Evolutionary conservation across 1,140 invertebrate species (phyloP).

Genomic region (Diorhabda carinulata): DNA sequence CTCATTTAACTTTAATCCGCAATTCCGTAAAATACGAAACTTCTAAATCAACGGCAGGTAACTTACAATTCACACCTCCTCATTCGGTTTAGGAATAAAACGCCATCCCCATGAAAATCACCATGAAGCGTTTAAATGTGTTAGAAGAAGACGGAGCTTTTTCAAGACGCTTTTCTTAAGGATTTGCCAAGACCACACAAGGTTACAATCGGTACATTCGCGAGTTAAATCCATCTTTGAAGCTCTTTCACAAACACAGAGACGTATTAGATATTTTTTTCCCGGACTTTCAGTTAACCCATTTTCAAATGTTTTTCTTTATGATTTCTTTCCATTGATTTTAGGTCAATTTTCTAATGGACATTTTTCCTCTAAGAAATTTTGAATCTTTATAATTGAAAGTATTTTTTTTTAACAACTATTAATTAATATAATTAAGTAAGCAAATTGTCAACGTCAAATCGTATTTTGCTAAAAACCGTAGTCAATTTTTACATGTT

Average conservation of each 20-base stretch:
- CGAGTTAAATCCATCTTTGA: constrained; percentile 9
- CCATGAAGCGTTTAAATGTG: not conserved
- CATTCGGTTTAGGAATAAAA: not conserved
- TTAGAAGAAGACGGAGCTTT: constrained; percentile 4
- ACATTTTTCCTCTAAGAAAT: too few species aligned
- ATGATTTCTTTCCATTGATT: too few species aligned
- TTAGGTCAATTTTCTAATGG: too few species aligned
- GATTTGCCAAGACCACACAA: constrained; percentile 18
- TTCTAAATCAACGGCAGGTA: constrained; percentile 7
- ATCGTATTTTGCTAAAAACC: too few species aligned
- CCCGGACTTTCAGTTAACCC: too few species aligned
- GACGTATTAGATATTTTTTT: not conserved
- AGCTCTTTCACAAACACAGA: not conserved
- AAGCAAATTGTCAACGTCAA: too few species aligned
- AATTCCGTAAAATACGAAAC: not conserved
- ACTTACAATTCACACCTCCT: constrained; percentile 11
- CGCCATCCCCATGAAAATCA: not conserved
- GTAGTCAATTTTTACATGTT: too few species aligned
- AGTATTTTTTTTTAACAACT: too few species aligned
- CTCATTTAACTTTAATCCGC: too few species aligned
- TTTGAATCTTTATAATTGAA: too few species aligned
- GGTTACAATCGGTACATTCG: constrained; percentile 6
- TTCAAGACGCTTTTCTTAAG: constrained; percentile 8
- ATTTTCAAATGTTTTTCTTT: too few species aligned
- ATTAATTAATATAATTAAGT: too few species aligned